Conservation (phyloP, 2,888 invertebrate species). For the Hyposoter didymator region DNA sequence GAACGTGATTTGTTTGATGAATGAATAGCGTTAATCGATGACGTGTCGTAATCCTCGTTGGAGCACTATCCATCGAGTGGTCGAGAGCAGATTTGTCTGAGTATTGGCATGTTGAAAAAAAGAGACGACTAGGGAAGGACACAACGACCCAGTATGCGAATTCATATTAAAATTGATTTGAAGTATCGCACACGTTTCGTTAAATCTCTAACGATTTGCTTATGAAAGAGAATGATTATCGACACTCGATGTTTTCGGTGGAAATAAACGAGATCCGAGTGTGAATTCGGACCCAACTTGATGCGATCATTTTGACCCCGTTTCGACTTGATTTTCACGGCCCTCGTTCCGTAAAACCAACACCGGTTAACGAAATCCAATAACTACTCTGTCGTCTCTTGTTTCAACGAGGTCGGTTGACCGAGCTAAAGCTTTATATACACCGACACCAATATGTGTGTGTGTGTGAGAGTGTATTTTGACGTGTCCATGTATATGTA, state of each 20-base stretch:
- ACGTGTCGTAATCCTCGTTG: neutral
- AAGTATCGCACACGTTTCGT: constrained; percentile 46
- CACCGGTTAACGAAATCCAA: constrained; percentile 68
- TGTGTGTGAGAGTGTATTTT: constrained; percentile 12
- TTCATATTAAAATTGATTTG: constrained; percentile 53
- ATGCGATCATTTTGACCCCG: constrained; percentile 55
- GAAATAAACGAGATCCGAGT: constrained; percentile 59
- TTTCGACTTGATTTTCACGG: constrained; percentile 65
- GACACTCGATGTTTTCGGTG: constrained; percentile 21
- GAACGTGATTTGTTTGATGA: neutral
- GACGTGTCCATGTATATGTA: constrained; percentile 8
- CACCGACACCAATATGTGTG: constrained; percentile 1
- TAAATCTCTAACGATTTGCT: constrained; percentile 46
- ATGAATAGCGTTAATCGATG: neutral
- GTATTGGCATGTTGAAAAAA: neutral
- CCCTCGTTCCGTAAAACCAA: constrained; percentile 63
- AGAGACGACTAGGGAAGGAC: neutral
- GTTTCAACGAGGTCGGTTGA: constrained; percentile 61
- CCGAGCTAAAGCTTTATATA: constrained; percentile 40
- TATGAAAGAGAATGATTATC: constrained; percentile 43
- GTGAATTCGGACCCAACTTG: constrained; percentile 57
- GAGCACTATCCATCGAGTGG: neutral
- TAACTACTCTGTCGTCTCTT: constrained; percentile 61
- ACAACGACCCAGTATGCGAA: neutral
- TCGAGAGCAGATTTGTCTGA: neutral